Conservation (phyloP, 2,888 invertebrate genomes). For the Glaucopsyche alexis region DNA sequence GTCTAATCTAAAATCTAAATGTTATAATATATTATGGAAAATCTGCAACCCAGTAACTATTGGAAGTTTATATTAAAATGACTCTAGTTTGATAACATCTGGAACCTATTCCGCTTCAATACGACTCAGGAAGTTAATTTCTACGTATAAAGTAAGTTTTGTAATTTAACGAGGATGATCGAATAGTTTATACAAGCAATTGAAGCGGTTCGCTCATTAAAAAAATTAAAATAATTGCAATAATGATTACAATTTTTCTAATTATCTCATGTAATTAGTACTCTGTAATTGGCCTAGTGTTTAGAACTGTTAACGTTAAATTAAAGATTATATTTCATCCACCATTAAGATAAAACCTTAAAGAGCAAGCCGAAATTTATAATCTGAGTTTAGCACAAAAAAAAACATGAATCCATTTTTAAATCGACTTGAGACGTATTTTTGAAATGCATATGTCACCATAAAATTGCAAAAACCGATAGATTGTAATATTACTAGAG, state of each 20-base stretch:
- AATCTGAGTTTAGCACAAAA: too few species aligned
- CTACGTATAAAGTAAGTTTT: background rate
- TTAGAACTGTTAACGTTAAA: background rate
- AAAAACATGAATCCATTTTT: too few species aligned
- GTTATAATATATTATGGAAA: background rate
- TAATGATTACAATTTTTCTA: background rate
- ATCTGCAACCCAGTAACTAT: background rate
- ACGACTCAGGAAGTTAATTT: background rate
- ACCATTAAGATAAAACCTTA: background rate
- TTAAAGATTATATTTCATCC: background rate
- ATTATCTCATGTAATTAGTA: background rate
- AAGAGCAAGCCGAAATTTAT: too few species aligned
- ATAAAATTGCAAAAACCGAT: too few species aligned
- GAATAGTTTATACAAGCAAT: background rate
- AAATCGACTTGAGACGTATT: background rate
- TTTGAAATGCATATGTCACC: background rate
- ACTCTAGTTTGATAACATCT: conserved; percentile 8
- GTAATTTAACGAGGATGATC: background rate
- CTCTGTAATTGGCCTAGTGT: background rate
- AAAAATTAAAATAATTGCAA: background rate
- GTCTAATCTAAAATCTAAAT: background rate
- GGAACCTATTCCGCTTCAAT: background rate
- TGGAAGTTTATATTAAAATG: conserved; percentile 3
- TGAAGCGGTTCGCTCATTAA: background rate
- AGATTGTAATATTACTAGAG: too few species aligned